Conservation (phyloP, 2,797 vertebrate species). For the Zenarchopterus dispar region DNA sequence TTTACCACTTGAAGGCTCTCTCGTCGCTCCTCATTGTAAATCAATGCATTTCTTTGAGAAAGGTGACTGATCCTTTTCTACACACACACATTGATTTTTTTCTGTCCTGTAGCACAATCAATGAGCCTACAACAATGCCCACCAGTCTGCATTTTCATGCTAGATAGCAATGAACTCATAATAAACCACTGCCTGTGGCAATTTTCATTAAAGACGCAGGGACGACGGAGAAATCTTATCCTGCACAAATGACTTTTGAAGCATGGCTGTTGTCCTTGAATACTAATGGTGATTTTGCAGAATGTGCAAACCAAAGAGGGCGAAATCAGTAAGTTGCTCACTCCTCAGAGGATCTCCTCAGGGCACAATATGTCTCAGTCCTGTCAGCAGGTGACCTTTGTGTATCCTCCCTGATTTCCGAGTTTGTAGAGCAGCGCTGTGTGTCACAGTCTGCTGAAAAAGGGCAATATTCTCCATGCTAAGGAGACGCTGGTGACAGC, state of each 20-base stretch:
- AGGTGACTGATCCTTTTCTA: conserved; percentile 41
- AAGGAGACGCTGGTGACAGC: conserved; percentile 62
- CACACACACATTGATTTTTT: conserved; percentile 46
- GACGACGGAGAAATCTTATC: conserved; percentile 49
- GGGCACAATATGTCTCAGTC: conserved; percentile 72
- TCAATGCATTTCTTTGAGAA: conserved; percentile 37
- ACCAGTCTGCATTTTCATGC: conserved; percentile 20
- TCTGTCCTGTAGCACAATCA: conserved; percentile 38
- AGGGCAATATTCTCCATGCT: conserved; percentile 65
- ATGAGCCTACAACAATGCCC: conserved; percentile 46
- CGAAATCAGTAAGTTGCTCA: conserved; percentile 65
- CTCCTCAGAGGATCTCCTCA: conserved; percentile 67
- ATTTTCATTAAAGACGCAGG: conserved; percentile 59
- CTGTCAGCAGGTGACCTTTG: conserved; percentile 80
- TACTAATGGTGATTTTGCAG: conserved; percentile 53
- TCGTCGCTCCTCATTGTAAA: conserved; percentile 25
- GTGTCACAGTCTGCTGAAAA: conserved; percentile 59
- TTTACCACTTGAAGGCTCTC: not conserved
- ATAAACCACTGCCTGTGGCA: conserved; percentile 32
- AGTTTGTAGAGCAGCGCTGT: conserved; percentile 63
- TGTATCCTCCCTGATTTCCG: conserved; percentile 67
- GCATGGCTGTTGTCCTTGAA: conserved; percentile 70
- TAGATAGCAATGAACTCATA: conserved; percentile 30
- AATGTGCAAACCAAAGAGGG: conserved; percentile 43
- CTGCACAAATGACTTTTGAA: conserved; percentile 60